These are phyloP conservation scores for Leucozona laternaria DNA, from an alignment of 2,888 invertebrate genomes.

Conservation along the genomic window DNA sequence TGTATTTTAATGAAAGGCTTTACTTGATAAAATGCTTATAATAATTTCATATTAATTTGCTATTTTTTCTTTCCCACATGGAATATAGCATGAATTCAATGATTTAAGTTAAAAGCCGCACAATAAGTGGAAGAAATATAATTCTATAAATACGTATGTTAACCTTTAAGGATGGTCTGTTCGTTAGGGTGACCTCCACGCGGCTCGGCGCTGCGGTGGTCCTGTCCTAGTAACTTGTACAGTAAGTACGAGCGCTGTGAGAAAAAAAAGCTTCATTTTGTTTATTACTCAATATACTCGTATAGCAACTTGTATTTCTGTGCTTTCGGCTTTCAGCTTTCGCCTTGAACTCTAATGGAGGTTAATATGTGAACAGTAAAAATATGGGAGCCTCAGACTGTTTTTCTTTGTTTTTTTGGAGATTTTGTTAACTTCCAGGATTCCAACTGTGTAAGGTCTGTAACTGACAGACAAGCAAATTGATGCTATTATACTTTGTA, in stretches of 20 bases:
- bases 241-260: background rate
- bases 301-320: background rate
- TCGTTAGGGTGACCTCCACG: background rate
- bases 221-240: background rate
- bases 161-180: background rate
- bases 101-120: slow-evolving; percentile 17
- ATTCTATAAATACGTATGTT: slow-evolving; percentile 11
- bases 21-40: slow-evolving; percentile 31
- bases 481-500: slow-evolving; percentile 7
- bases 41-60: slow-evolving; percentile 48
- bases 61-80: slow-evolving; percentile 21
- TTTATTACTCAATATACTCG: slow-evolving; percentile 29
- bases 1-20: background rate
- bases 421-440: slow-evolving; percentile 7
- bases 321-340: slow-evolving; percentile 8
- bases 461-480: slow-evolving; percentile 26
- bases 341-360: slow-evolving; percentile 26
- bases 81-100: slow-evolving; percentile 45
- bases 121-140: background rate
- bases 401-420: background rate
- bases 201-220: background rate
- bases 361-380: background rate
- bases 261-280: slow-evolving; percentile 1
- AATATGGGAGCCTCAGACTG: background rate
- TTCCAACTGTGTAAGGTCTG: slow-evolving; percentile 18